Evolutionary conservation across 2,797 vertebrate species (phyloP), one percentile per base, ranked within the genome.

Genomic region (Sebastes wilsoni): DNA sequence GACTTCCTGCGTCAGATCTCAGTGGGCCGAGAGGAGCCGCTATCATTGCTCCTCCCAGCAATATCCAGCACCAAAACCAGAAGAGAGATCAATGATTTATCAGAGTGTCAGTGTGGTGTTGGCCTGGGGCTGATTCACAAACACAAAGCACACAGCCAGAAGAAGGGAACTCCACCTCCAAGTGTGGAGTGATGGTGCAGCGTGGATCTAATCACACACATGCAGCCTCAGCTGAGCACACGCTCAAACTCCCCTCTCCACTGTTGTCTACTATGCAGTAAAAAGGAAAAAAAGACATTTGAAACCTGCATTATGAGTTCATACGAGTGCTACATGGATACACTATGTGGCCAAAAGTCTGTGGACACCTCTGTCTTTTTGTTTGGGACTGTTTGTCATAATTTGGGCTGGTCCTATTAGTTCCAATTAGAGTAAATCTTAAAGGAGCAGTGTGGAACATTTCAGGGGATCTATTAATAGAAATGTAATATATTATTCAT

Each of bases 81-180:
- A 75, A 4, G 23, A 84, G 75, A 82, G 89, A 93, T 94, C 88
- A 92, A 90, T 94, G 92, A 93, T 94, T 93, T 91, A 93, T 93
- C 90, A 87, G 83, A 32, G 89, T 87, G 93, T 90, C 90, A 82
- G 82, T 69, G 87, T 84, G 84, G 69, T 23, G 79, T 83, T 81
- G 81, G 87, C 83, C 90, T 23, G 25, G 42, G 88, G 91, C 90
- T 87, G 75, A 82, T 80, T 85, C 88, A 83, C 81, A 88, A 92
- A 90, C 85, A 92, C 82, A 88, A 88, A 88, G 83, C 86, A 66
- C 71, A 70, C 82, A 76, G 81, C 68, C 79, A 89, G 80, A 75
- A 86, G 83, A 84, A 86, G 75, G 85, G 74, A 89, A 89, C 87
- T 89, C 90, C 84, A 81, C 76, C 88, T 90, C 84, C 71, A 68